Conservation (phyloP, 2,888 invertebrate species). For the Cephus pulcher region DNA sequence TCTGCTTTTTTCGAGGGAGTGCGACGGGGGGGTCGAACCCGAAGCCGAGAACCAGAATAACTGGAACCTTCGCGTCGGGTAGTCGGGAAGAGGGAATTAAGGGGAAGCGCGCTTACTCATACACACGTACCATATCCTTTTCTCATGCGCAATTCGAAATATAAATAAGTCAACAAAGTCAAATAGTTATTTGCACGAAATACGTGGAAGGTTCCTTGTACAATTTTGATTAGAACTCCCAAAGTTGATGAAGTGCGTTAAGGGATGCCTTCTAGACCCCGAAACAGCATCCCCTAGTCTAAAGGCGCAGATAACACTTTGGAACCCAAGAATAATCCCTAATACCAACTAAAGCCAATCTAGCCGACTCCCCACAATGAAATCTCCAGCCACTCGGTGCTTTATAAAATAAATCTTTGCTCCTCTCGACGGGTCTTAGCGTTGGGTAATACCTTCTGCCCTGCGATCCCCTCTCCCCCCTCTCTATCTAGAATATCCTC, state of each 20-base stretch:
- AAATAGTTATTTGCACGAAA: background rate
- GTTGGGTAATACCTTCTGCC: background rate
- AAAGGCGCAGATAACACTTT: background rate
- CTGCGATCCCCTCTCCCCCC: background rate
- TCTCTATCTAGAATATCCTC: background rate
- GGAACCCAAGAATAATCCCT: background rate
- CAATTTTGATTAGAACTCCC: background rate
- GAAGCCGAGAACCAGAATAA: constrained; percentile 53
- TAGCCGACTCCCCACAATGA: background rate
- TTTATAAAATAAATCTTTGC: background rate
- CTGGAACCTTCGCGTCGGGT: constrained; percentile 41
- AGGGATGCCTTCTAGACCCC: background rate
- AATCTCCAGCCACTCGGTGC: background rate
- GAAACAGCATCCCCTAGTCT: background rate
- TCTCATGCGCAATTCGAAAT: background rate
- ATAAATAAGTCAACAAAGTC: background rate
- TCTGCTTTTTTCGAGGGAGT: constrained; percentile 30
- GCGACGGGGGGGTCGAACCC: constrained; percentile 33
- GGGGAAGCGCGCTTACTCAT: background rate
- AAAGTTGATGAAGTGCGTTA: background rate
- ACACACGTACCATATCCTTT: background rate
- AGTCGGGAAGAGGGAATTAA: background rate
- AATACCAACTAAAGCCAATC: background rate
- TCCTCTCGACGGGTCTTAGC: background rate
- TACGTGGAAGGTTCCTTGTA: background rate